A percentile compares a stretch with the other conserved stretches of the same genome.
phyloP scores from a whole-genome alignment of 2,113 vertebrate species.

The Pelvicachromis taeniatus region DNA sequence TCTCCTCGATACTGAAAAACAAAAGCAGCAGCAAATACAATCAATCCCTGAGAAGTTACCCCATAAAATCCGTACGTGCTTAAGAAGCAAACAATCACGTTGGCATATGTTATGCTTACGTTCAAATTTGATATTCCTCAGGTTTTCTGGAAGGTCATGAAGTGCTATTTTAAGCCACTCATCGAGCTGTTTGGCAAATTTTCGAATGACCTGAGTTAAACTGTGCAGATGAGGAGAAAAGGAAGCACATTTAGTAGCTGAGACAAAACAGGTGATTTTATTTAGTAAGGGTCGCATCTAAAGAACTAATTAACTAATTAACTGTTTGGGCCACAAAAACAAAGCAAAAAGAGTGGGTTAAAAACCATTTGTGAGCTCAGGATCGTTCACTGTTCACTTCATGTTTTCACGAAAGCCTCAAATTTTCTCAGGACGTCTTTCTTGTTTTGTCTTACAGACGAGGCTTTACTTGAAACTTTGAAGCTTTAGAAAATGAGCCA shows the following conservation, averaged over 20 bases:
- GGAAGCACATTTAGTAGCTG: neutral
- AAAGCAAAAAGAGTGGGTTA: neutral
- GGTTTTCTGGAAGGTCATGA: slow-evolving; percentile 94
- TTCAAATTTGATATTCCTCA: slow-evolving; percentile 98
- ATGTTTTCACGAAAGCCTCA: neutral
- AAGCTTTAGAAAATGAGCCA: neutral
- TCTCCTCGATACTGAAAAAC: slow-evolving; percentile 89
- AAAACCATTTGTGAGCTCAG: neutral
- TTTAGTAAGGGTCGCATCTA: neutral
- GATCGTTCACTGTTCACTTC: neutral
- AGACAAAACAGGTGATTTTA: neutral
- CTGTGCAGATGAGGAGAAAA: slow-evolving; percentile 63
- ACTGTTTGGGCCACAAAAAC: neutral
- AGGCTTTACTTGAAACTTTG: neutral
- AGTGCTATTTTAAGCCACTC: slow-evolving; percentile 98
- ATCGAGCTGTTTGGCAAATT: slow-evolving; percentile 98
- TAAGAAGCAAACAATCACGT: neutral
- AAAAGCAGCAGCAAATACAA: neutral
- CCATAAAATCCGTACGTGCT: neutral
- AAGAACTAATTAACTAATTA: neutral
- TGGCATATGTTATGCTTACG: slow-evolving; percentile 67
- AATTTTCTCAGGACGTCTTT: neutral
- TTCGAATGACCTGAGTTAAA: slow-evolving; percentile 97
- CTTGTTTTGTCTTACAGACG: neutral
- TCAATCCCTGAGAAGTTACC: neutral